Conservation (phyloP, 2,888 invertebrate genomes). For the Cremastobaeus sp. region DNA sequence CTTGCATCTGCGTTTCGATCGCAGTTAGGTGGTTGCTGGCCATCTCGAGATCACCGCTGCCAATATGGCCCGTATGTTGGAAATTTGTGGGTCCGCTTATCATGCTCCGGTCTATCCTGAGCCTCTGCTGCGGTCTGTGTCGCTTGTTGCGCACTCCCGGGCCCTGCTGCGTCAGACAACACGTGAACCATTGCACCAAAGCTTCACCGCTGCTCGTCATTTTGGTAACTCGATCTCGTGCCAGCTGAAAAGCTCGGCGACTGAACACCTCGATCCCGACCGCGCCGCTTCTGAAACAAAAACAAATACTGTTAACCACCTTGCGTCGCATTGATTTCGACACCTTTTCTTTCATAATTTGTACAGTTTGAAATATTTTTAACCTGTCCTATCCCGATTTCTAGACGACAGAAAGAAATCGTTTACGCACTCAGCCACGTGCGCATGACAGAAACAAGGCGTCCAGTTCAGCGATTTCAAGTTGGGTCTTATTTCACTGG, state of each 20-base stretch:
- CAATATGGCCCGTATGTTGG: conserved; percentile 94
- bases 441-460: too few relatives aligned
- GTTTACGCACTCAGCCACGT: too few relatives aligned
- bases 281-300: conserved; percentile 23
- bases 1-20: conserved; percentile 96
- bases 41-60: conserved; percentile 93
- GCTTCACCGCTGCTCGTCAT: conserved; percentile 89
- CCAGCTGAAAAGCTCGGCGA: conserved; percentile 10
- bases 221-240: conserved; percentile 66
- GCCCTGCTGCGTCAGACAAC: conserved; percentile 90
- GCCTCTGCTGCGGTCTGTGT: conserved; percentile 80
- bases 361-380: too few relatives aligned
- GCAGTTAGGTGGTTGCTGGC: conserved; percentile 90
- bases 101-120: conserved; percentile 94
- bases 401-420: too few relatives aligned
- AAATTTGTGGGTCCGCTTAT: conserved; percentile 97
- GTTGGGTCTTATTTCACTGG: too few relatives aligned
- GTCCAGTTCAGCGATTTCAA: too few relatives aligned
- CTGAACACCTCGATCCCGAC: conserved; percentile 11
- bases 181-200: conserved; percentile 95
- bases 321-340: too few relatives aligned
- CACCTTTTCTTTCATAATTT: too few relatives aligned
- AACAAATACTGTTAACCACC: conserved; percentile 1
- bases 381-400: too few relatives aligned
- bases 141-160: conserved; percentile 81